Evolutionary conservation across 2,113 vertebrate genomes (phyloP).

Genomic region (Percina caprodes): DNA sequence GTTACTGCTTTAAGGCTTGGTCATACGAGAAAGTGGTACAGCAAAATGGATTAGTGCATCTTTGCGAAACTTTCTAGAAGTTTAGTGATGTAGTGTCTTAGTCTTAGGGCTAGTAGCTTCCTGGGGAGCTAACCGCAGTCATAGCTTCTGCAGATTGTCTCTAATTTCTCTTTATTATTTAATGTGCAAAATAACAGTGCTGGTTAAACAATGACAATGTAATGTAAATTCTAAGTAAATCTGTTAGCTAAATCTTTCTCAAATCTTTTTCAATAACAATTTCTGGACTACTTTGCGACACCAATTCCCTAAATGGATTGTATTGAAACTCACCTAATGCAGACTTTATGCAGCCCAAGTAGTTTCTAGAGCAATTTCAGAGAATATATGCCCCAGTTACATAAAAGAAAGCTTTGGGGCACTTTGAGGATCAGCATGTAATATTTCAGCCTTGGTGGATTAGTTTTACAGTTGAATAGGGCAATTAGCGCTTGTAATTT

Average conservation of each 20-base stretch:
- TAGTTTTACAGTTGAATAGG: neutral
- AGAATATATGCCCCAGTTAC: slow-evolving; percentile 3
- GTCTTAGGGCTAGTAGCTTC: neutral
- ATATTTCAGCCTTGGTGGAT: slow-evolving; percentile 16
- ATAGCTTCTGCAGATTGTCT: neutral
- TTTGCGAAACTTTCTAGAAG: neutral
- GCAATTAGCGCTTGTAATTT: slow-evolving; percentile 5
- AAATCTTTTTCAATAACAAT: neutral
- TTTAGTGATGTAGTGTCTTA: neutral
- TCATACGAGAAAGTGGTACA: neutral
- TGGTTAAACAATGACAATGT: neutral
- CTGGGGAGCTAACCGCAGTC: neutral
- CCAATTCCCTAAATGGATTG: neutral
- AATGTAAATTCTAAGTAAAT: neutral
- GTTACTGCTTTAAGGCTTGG: neutral
- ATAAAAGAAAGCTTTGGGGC: neutral
- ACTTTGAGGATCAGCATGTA: neutral
- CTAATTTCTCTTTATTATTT: neutral
- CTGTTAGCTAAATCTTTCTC: neutral
- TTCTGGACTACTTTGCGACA: neutral
- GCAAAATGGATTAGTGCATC: neutral
- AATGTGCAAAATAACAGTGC: neutral
- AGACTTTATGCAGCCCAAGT: neutral
- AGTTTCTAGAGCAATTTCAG: neutral
- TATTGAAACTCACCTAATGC: neutral